Percentiles rank a stretch among this genome's conserved stretches.
Conservation (phyloP, 2,888 invertebrate genomes). For the Corbicula japonica region DNA sequence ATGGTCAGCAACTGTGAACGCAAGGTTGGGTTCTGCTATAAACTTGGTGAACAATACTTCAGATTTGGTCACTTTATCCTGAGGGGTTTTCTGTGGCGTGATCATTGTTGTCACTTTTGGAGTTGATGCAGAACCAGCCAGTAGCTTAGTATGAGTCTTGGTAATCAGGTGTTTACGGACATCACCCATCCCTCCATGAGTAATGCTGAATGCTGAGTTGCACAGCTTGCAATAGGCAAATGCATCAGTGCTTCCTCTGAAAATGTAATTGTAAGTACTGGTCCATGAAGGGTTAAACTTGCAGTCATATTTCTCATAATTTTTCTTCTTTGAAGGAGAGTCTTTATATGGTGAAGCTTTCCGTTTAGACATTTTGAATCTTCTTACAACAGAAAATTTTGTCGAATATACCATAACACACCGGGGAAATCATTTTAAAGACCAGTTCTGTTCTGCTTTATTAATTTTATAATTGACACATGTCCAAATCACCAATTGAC, state of each 20-base stretch:
- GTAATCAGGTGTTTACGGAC: not conserved
- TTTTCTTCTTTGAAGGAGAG: too few species aligned
- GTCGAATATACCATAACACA: too few species aligned
- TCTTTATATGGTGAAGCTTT: too few species aligned
- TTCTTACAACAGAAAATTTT: too few species aligned
- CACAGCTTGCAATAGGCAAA: constrained; percentile 11
- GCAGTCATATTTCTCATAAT: constrained; percentile 9
- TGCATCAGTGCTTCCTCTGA: not conserved
- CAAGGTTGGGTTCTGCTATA: constrained; percentile 60
- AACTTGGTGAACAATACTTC: constrained; percentile 58
- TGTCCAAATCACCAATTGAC: too few species aligned
- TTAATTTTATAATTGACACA: too few species aligned
- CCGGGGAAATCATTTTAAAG: too few species aligned
- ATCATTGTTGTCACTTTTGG: constrained; percentile 7
- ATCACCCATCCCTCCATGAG: constrained; percentile 25
- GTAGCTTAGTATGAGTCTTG: not conserved
- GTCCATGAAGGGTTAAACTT: constrained; percentile 14
- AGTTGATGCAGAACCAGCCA: not conserved
- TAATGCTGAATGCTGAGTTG: constrained; percentile 17
- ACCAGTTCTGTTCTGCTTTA: too few species aligned
- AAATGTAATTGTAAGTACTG: not conserved
- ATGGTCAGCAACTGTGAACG: constrained; percentile 62
- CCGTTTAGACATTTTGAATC: too few species aligned
- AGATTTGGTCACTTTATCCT: constrained; percentile 31
- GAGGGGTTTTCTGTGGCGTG: not conserved